These are phyloP conservation scores for Scyliorhinus canicula DNA, from an alignment of 2,797 vertebrate genomes.

Conservation along the genomic window DNA sequence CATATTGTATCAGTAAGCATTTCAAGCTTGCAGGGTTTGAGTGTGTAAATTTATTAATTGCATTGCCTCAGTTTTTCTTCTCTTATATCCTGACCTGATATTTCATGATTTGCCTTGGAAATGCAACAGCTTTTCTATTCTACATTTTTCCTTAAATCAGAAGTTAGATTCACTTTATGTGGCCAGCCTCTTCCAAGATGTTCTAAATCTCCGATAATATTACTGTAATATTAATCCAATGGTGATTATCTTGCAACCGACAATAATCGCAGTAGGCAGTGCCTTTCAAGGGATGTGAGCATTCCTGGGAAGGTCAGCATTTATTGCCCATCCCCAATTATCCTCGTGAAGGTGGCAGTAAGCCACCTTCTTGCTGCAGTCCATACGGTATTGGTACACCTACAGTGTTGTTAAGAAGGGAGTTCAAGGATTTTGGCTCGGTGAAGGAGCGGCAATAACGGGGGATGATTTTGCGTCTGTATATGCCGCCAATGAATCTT, in stretches of 20 bases:
- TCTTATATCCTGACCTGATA: not conserved
- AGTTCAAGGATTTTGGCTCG: no score
- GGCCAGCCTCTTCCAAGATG: not conserved
- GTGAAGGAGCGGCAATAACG: no score
- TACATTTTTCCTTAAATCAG: not conserved
- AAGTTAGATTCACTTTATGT: not conserved
- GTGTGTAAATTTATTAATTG: not conserved
- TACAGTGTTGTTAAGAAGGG: no score
- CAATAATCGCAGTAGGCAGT: not conserved
- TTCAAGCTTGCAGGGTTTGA: not conserved
- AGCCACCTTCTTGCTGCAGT: no score
- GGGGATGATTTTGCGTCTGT: no score
- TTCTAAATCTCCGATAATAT: not conserved
- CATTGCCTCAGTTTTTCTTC: not conserved
- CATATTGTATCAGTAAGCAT: not conserved
- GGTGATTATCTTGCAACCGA: not conserved
- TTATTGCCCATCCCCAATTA: no score
- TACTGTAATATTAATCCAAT: not conserved
- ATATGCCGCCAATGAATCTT: no score
- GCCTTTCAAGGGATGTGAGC: no score
- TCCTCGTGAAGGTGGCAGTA: no score
- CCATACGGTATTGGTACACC: no score
- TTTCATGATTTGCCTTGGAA: not conserved
- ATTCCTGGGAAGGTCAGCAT: no score
- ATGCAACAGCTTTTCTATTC: not conserved